Evolutionary conservation across 2,797 vertebrate genomes (phyloP).

Genomic region (Acanthiza pusilla): DNA sequence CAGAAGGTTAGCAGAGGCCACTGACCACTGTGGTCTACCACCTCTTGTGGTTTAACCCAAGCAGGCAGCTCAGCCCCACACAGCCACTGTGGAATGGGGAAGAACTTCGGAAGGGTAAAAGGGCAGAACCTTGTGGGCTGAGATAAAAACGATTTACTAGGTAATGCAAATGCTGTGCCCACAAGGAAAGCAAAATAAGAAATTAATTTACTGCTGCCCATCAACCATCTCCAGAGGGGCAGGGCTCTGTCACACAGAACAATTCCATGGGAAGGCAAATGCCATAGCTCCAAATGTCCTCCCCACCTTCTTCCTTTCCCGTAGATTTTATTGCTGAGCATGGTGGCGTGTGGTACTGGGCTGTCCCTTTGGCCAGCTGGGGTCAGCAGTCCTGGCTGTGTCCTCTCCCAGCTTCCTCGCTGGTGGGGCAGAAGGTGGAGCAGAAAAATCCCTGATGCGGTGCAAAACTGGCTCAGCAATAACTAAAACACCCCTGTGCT

Average conservation of each 20-base stretch:
- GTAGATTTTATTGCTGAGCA: neutral
- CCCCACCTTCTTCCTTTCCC: neutral
- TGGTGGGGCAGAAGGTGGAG: neutral
- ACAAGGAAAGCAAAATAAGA: neutral
- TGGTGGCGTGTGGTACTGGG: too few species aligned
- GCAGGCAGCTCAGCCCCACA: neutral
- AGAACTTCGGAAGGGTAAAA: neutral
- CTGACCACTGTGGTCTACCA: constrained; percentile 6
- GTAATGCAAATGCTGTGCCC: neutral
- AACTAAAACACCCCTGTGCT: neutral
- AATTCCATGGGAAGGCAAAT: neutral
- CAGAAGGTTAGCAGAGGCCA: neutral
- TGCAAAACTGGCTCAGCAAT: neutral
- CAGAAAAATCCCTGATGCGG: neutral
- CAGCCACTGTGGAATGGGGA: neutral
- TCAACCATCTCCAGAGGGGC: neutral
- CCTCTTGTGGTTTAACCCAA: neutral
- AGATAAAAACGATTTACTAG: neutral
- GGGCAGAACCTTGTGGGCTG: neutral
- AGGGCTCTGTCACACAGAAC: neutral
- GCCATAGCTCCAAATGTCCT: rapidly evolving
- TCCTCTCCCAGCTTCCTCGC: neutral
- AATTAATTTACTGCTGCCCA: neutral
- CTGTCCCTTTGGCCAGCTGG: neutral
- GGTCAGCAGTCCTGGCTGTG: neutral